Evolutionary conservation across 2,888 invertebrate genomes (phyloP), one percentile per base, ranked within the genome.

Genomic region (Orthonevra nobilis): DNA sequence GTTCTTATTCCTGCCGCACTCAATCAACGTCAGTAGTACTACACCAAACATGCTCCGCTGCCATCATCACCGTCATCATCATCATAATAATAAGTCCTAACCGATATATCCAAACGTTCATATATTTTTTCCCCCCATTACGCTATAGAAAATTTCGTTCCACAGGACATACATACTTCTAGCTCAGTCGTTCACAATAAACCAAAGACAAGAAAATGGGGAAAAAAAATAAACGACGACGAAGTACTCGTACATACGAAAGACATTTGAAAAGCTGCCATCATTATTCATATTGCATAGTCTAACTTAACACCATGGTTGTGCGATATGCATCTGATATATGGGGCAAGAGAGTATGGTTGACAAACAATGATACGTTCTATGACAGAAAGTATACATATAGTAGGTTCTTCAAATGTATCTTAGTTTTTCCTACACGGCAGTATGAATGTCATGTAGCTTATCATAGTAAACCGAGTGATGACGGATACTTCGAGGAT

Each of bases 201-300:
- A 36, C 10, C 14, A n/a, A 15, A 44, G 15, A 20, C 30, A 28
- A 19, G 10, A 17, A 2, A 20, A 14, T 28, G 2, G 12, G 30
- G 56, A 28, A 20, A 15, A 15, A 17, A 30, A 19, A 44, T 38
- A 44, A 15, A 44, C 2, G 38, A 52, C 34, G 61, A 19, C 44
- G 40, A 36, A 30, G 36, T 3, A 3, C 3, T 23, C 23, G 23
- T 44, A 38, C 38, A 61, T 36, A 40, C 26, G 46, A 46, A 30
- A 40, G 26, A 56, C 26, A 40, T 72, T 63, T 72, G 46, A 48
- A 72, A 63, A 48, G 70, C 40, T 54, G 48, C 46, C 63, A 72
- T 63, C 54, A 63, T 72, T 72, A 63, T 72, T 72, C 70, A 63
- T 61, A 61, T 61, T 70, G 61, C 61, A 70, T 42, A 50, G 40